These are phyloP conservation scores for Mycalesis mineus DNA, from an alignment of 2,888 invertebrate species.

Conservation along the genomic window DNA sequence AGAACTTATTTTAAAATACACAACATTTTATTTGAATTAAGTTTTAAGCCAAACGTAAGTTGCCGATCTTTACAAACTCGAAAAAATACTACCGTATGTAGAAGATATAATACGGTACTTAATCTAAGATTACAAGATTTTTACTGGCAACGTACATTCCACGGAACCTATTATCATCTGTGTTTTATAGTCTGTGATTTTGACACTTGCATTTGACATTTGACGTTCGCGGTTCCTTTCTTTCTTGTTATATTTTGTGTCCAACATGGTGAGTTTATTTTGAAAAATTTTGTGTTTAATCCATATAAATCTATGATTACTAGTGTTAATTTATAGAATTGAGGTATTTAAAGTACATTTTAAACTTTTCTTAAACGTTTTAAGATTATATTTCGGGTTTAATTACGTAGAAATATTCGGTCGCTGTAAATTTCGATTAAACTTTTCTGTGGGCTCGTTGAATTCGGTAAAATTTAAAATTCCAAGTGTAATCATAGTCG, in stretches of 20 bases:
- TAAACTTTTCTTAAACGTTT: neutral
- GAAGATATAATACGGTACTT: no score
- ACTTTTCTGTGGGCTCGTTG: neutral
- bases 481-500: no score
- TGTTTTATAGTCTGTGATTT: no score
- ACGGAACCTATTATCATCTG: no score
- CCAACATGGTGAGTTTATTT: conserved; percentile 68
- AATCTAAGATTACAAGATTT: no score
- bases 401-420: neutral
- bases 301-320: conserved; percentile 44
- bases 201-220: conserved; percentile 12
- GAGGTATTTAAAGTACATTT: neutral
- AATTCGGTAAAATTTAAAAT: neutral
- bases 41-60: no score
- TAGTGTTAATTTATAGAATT: neutral
- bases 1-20: no score
- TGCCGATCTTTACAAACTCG: no score
- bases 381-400: neutral
- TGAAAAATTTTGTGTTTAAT: conserved; percentile 40
- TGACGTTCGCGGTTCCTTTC: conserved; percentile 31
- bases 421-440: neutral
- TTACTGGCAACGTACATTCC: no score
- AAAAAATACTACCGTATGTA: no score
- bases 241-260: conserved; percentile 61
- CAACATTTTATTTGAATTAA: no score